These are phyloP conservation scores for Python bivittatus DNA, from an alignment of 2,113 vertebrate genomes.

Conservation along the genomic window DNA sequence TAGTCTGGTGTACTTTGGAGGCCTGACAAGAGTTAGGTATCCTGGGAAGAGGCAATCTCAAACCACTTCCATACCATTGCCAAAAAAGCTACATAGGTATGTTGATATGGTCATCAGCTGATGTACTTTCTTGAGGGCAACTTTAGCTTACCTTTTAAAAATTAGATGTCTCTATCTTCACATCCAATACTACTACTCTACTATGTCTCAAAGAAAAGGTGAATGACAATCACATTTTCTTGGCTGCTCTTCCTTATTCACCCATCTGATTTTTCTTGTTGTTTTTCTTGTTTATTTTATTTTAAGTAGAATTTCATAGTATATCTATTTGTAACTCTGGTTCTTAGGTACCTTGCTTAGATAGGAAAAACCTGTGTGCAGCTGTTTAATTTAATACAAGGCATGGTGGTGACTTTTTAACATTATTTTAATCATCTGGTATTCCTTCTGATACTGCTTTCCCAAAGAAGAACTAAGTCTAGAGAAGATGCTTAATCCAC, in stretches of 20 bases:
- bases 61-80: not conserved
- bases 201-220: not conserved
- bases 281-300: not conserved
- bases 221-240: not conserved
- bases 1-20: no score
- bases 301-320: not conserved
- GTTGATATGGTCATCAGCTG: not conserved
- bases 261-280: not conserved
- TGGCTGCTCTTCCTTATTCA: not conserved
- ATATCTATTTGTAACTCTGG: conserved; percentile 33
- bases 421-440: not conserved
- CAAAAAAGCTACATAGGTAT: not conserved
- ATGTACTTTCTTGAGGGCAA: not conserved
- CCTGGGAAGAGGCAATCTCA: not conserved
- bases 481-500: not conserved
- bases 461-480: not conserved
- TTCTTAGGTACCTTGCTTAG: not conserved
- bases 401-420: not conserved
- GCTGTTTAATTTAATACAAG: conserved; percentile 47
- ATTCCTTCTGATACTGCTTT: not conserved
- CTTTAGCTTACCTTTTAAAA: not conserved
- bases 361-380: not conserved
- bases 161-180: not conserved
- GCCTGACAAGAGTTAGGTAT: not conserved
- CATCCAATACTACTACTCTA: not conserved